These are phyloP conservation scores for Diabrotica undecimpunctata DNA, from an alignment of 1,140 invertebrate species.

Conservation along the genomic window DNA sequence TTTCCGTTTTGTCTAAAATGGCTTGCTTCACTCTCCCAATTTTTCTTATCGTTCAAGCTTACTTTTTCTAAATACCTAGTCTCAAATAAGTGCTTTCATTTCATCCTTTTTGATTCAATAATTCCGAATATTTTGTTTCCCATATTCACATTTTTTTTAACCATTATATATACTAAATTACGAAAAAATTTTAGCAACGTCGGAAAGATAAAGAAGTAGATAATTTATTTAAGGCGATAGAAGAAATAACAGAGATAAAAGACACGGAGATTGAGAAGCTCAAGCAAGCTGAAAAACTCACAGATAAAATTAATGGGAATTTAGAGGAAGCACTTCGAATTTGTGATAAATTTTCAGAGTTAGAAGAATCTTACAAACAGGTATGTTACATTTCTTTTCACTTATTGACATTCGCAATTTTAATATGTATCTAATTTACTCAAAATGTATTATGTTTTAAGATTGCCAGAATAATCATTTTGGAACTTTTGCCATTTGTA, in stretches of 20 bases:
- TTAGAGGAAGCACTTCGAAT: conserved; percentile 63
- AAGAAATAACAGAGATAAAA: conserved; percentile 72
- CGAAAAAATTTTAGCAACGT: conserved; percentile 58
- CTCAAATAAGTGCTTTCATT: neutral
- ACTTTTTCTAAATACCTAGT: neutral
- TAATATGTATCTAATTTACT: too few species aligned
- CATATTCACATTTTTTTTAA: conserved; percentile 1
- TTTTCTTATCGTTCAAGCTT: too few species aligned
- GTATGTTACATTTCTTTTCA: conserved; percentile 37
- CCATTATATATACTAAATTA: too few species aligned
- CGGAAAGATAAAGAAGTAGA: conserved; percentile 74
- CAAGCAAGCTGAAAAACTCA: conserved; percentile 56
- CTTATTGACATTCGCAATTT: too few species aligned
- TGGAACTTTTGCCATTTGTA: too few species aligned
- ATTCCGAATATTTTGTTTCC: conserved; percentile 10
- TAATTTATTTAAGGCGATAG: conserved; percentile 70
- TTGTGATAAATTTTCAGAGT: conserved; percentile 55
- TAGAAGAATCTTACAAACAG: conserved; percentile 52
- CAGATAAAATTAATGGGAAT: conserved; percentile 63
- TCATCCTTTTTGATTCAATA: too few species aligned
- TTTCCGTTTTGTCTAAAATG: too few species aligned
- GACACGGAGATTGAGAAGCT: conserved; percentile 65
- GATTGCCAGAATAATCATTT: too few species aligned
- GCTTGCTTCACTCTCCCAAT: too few species aligned
- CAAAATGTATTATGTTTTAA: too few species aligned